Base-by-base conservation (phyloP, 2,113 vertebrate species). In the Spheniscus mendiculus region DNA sequence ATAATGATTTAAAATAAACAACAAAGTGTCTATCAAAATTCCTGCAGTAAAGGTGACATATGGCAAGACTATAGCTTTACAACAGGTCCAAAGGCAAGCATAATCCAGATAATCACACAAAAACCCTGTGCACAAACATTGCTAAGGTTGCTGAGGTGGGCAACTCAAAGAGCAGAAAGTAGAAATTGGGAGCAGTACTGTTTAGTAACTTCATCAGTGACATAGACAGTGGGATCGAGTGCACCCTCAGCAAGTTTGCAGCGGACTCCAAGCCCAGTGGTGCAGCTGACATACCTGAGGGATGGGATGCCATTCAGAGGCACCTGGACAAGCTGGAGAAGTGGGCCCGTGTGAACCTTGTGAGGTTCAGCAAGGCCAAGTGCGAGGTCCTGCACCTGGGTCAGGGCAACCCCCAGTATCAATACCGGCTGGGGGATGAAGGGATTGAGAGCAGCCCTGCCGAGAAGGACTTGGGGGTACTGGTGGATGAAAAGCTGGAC, bases 291-390 rank as follows among this genome's bases (percentile, higher is more conserved):
- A 44, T 1, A 3, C 3, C 34, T 52, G 56, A 34, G 15, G 12
- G 19, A 61, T 1, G 4, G 30, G 14, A 38, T 2, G 9, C 6
- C 20, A 45, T 16, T 6, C n/a, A 45, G 23, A 71, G 56, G 18
- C 15, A 61, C 18, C 11, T 18, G 27, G 18, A 45, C 40, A 76
- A 71, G 5, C 7, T 52, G 3, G 4, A 23, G 10, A 47, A 30
- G 8, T 17, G 9, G 38, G 11, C 12, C 6, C 13, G 8, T 23
- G 44, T 36, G n/a, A 77, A 30, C 4, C 2, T 15, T 3, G 0
- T 27, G 45, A 58, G 7, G 10, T n/a, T 53, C 22, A 38, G 40
- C 42, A 10, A 4, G 4, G 23, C 7, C 44, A 69, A 44, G 19
- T 44, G 3, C 25, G 69, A 78, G 4, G 34, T 23, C 14, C 59